Evolutionary conservation across 1,140 invertebrate genomes (phyloP).

Genomic region (Phenacoccus solenopsis): DNA sequence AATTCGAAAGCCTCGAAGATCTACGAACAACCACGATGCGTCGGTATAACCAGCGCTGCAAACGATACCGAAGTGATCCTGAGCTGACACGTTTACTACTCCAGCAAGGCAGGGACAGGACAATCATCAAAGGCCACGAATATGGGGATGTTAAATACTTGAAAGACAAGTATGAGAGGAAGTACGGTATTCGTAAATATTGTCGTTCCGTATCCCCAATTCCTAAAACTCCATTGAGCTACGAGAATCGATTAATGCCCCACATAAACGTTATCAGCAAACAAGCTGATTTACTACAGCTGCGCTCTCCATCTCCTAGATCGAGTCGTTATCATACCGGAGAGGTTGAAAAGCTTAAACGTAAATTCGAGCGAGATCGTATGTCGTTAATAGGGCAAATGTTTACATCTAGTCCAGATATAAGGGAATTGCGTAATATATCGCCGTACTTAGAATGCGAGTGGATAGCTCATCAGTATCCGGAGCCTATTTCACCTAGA

Average conservation of each 20-base stretch:
- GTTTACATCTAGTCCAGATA: slow-evolving; percentile 65
- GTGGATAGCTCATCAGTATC: slow-evolving; percentile 63
- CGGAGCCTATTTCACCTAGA: slow-evolving; percentile 29
- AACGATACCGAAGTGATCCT: slow-evolving; percentile 59
- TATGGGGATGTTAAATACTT: slow-evolving; percentile 47
- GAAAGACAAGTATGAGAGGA: slow-evolving; percentile 44
- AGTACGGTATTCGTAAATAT: slow-evolving; percentile 32
- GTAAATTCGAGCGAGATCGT: slow-evolving; percentile 46
- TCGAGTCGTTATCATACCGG: slow-evolving; percentile 30
- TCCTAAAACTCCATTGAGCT: slow-evolving; percentile 44
- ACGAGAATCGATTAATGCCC: slow-evolving; percentile 63
- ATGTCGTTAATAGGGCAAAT: slow-evolving; percentile 47
- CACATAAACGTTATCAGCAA: slow-evolving; percentile 80
- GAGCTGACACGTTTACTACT: slow-evolving; percentile 49
- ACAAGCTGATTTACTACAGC: slow-evolving; percentile 51
- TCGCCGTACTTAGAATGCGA: slow-evolving; percentile 58
- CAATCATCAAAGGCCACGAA: slow-evolving; percentile 39
- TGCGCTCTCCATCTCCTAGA: slow-evolving; percentile 28
- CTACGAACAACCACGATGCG: slow-evolving; percentile 16
- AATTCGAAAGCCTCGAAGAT: slow-evolving; percentile 54
- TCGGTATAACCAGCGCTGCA: slow-evolving; percentile 19
- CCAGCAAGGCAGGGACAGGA: slow-evolving; percentile 35
- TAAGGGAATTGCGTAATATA: slow-evolving; percentile 60
- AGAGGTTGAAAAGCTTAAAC: slow-evolving; percentile 51
- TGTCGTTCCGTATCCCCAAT: slow-evolving; percentile 44